These are phyloP conservation scores for Labeo calbasu DNA, from an alignment of 2,797 vertebrate species.

Conservation along the genomic window DNA sequence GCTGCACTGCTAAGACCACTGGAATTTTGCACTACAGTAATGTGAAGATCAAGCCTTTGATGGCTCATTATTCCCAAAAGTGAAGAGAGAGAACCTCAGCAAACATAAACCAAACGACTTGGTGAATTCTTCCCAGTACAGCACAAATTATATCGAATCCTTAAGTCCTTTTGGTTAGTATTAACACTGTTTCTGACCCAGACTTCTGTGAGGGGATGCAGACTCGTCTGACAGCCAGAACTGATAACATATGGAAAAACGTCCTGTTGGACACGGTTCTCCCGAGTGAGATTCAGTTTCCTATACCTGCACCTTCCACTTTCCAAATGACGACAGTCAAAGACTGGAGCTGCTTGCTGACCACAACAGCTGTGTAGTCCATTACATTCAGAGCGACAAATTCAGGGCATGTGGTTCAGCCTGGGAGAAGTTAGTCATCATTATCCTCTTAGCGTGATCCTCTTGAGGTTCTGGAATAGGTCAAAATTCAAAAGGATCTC, in stretches of 20 bases:
- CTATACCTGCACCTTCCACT: slow-evolving; percentile 16
- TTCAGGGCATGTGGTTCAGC: slow-evolving; percentile 30
- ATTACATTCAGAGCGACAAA: slow-evolving; percentile 20
- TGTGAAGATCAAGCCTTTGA: slow-evolving; percentile 25
- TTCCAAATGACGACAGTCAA: slow-evolving; percentile 6
- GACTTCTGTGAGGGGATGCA: neutral
- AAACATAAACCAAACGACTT: slow-evolving; percentile 9
- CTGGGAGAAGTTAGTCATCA: slow-evolving; percentile 36
- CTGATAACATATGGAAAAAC: slow-evolving; percentile 1
- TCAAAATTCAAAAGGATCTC: slow-evolving; percentile 35
- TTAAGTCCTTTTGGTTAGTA: neutral
- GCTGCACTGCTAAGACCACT: slow-evolving; percentile 19
- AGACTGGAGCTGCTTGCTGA: slow-evolving; percentile 12
- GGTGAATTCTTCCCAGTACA: neutral
- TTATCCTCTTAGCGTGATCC: slow-evolving; percentile 41
- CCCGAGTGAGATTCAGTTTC: slow-evolving; percentile 1
- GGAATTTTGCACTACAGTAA: neutral
- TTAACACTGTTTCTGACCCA: slow-evolving; percentile 12
- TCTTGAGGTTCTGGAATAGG: slow-evolving; percentile 38
- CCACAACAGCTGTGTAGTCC: slow-evolving; percentile 24
- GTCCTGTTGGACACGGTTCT: neutral
- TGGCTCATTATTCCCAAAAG: slow-evolving; percentile 1
- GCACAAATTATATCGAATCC: slow-evolving; percentile 20
- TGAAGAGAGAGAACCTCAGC: neutral
- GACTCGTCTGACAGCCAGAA: neutral